Conservation (phyloP, 2,888 invertebrate genomes). For the Blomia tropicalis region DNA sequence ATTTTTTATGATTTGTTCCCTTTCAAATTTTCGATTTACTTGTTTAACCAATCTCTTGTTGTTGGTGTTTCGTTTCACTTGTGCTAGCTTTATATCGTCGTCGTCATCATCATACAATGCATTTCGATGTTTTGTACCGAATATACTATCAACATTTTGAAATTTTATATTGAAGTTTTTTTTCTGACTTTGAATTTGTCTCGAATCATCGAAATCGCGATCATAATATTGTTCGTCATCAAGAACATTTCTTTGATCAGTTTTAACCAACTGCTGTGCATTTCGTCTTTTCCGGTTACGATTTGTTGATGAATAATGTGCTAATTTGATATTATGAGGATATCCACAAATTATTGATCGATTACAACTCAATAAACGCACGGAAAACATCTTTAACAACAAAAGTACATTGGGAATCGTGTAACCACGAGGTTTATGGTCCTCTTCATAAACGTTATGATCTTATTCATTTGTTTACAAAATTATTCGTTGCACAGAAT, state of each 20-base stretch:
- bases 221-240: conserved; percentile 12
- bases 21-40: neutral
- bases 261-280: no score
- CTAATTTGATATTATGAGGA: no score
- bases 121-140: neutral
- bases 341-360: no score
- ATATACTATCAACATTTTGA: neutral
- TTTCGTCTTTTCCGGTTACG: no score
- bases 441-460: no score
- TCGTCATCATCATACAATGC: conserved; percentile 2
- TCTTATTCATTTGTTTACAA: no score
- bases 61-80: neutral
- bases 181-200: neutral
- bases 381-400: no score
- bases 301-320: no score
- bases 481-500: no score
- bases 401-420: no score
- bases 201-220: neutral
- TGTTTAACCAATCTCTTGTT: neutral
- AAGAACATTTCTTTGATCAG: neutral
- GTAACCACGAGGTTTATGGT: no score
- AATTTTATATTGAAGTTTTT: neutral
- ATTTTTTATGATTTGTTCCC: neutral
- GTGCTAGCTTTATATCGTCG: neutral
- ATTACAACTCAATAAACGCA: no score